phyloP scores from a whole-genome alignment of 2,113 vertebrate genomes.

The Tenebrosternarchus preto region DNA sequence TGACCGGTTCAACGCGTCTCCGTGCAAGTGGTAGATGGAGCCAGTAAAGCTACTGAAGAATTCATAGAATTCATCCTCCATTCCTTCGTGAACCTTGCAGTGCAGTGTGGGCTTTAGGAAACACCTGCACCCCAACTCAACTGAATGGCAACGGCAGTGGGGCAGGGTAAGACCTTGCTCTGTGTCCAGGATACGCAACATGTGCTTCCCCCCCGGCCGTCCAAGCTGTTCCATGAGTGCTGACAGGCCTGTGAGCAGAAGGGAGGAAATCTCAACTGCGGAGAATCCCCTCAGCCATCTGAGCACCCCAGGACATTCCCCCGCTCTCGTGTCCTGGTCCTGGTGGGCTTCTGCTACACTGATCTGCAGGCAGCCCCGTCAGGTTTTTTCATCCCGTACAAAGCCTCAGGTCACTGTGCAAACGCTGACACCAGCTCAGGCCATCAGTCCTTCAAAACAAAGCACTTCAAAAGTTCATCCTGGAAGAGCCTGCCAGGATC shows the following conservation, averaged over 20 bases:
- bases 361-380: neutral
- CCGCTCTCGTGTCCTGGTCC: slow-evolving; percentile 57
- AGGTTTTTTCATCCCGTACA: neutral
- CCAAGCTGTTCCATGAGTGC: neutral
- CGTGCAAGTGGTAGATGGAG: neutral
- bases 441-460: neutral
- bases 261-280: slow-evolving; percentile 6
- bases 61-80: slow-evolving; percentile 62
- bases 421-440: neutral
- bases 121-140: slow-evolving; percentile 67
- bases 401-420: neutral
- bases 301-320: slow-evolving; percentile 57
- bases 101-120: slow-evolving; percentile 63
- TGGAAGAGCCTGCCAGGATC: neutral
- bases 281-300: slow-evolving; percentile 60
- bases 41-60: slow-evolving; percentile 53
- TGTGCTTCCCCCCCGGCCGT: neutral
- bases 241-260: neutral
- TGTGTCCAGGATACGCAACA: slow-evolving; percentile 12
- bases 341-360: slow-evolving; percentile 10
- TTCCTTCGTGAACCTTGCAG: slow-evolving; percentile 56
- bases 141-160: neutral
- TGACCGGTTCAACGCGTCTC: neutral
- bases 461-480: neutral
- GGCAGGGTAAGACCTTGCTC: slow-evolving; percentile 3